Base-by-base conservation (phyloP, 2,888 invertebrate species). In the Plebejus melissa region DNA sequence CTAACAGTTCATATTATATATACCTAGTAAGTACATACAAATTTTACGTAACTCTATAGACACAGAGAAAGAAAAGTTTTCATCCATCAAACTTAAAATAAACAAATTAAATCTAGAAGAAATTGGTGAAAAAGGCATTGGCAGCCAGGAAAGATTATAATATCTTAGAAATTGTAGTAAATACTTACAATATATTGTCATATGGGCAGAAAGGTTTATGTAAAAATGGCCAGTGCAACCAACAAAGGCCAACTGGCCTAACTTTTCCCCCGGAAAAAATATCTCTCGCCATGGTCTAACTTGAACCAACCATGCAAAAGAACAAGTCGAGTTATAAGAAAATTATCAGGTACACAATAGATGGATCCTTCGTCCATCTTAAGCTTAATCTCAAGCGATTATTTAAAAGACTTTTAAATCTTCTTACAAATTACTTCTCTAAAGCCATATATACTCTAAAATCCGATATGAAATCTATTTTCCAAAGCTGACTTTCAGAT, bases 1-100 rank as follows among this genome's bases (percentile, higher is more conserved):
- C 65, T 65, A 65, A 65, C 65, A 65, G 65, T 65, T 65, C 65
- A 36, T 36, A 60, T n/a, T 2, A 60, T n/a, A 60, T n/a, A 60
- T 28, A 22, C 32, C 65, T 36, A 65, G 65, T 65, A 11, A 9
- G 28, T 60, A 60, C 5, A 5, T 13, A 54, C 54, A 54, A 54
- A 54, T 16, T 54, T 54, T 54, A 54, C 54, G 54, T 16, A 4
- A 54, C 50, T 41, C 41, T 54, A 54, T 54, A 16, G 1, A 54
- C 54, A 54, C 54, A 54, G 4, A 54, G 4, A 54, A 54, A 54
- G 13, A 54, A 54, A 54, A 16, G 54, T 1, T 16, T 16, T 54
- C 4, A 16, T 54, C 54, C 16, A 16, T 16, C 16, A 54, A 4
- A 54, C 54, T 9, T 46, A 54, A 54, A 54, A 54, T 54, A 54